These are phyloP conservation scores for Catocala fraxini DNA, from an alignment of 2,888 invertebrate species.

Conservation along the genomic window DNA sequence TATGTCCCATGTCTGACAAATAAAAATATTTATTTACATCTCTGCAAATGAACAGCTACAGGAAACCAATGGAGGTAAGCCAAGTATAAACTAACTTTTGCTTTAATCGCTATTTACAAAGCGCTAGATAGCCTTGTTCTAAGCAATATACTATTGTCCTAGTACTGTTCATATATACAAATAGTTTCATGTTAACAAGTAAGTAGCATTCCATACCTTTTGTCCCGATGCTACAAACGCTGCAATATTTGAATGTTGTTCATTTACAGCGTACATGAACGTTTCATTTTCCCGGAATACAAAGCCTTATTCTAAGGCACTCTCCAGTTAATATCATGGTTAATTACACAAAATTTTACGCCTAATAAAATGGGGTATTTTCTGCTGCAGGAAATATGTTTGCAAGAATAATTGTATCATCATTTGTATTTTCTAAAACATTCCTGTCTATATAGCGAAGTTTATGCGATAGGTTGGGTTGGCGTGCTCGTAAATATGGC, in stretches of 20 bases:
- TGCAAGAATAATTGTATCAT: too few species aligned
- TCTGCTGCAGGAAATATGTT: slow-evolving; percentile 16
- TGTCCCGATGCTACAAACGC: slow-evolving; percentile 5
- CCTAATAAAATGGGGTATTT: slow-evolving; percentile 12
- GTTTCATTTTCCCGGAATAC: slow-evolving; percentile 11
- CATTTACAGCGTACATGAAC: slow-evolving; percentile 6
- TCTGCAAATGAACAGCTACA: too few species aligned
- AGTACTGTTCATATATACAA: slow-evolving; percentile 10
- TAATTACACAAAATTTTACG: slow-evolving; percentile 17
- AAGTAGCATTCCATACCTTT: slow-evolving; percentile 4
- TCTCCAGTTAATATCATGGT: slow-evolving; percentile 17
- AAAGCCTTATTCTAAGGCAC: slow-evolving; percentile 9
- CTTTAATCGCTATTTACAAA: slow-evolving; percentile 32
- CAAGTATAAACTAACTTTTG: slow-evolving; percentile 30
- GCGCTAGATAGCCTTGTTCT: slow-evolving; percentile 35
- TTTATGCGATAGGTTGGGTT: slow-evolving; percentile 3
- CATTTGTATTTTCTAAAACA: neutral
- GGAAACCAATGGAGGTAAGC: slow-evolving; percentile 15
- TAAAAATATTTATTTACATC: too few species aligned
- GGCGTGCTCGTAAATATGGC: slow-evolving; percentile 2
- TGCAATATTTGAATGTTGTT: slow-evolving; percentile 10
- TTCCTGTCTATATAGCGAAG: neutral
- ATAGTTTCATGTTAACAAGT: slow-evolving; percentile 14
- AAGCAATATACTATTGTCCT: slow-evolving; percentile 28
- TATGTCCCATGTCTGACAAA: too few species aligned